Base-by-base conservation (phyloP, 2,888 invertebrate genomes). In the Drosophila paramelanica region DNA sequence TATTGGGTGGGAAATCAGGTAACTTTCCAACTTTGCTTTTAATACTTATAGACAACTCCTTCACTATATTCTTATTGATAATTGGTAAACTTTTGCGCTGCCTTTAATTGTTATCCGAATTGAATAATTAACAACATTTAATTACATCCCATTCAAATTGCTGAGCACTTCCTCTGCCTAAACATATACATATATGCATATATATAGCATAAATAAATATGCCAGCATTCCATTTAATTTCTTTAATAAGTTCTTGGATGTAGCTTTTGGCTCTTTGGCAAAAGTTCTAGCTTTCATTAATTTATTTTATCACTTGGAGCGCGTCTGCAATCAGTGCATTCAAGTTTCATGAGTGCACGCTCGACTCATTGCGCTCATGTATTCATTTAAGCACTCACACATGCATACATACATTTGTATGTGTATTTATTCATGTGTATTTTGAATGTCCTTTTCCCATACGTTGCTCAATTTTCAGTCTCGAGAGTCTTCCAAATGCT, bases 401-500 rank as follows among this genome's bases (percentile, higher is more conserved):
- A n/a, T 3, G 25, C 20, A 45, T 33, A 55, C 70, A 73, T 20
- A 20, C 20, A 23, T 3, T 17, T 17, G 4, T 23, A 23, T 23
- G 4, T 23, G 23, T 68, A 51, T 59, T 51, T 51, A 67, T 57
- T 27, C n/a, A 23, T 43, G 42, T 39, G 7, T 38, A 67, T 51
- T 41, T 38, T 27, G 38, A 62, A 62, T 61, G 53, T 76, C 70
- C 76, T 55, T 68, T 51, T 62, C 25, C 50, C 51, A 52, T 38
- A 57, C 38, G 43, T 33, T 33, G 59, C 70, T 68, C 68, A 55
- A 58, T 58, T 71, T 78, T 50, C 55, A 67, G 78, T 76, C 75
- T 78, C 74, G 61, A 73, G 75, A 76, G 75, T 68, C 74, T 60
- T 60, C 61, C 45, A 50, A 76, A 73, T 78, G 79, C 62, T 82